A percentile compares a stretch with the other conserved stretches of the same genome.
These are phyloP conservation scores for Octodon degus DNA, from an alignment of 2,113 vertebrate species.

Conservation along the genomic window DNA sequence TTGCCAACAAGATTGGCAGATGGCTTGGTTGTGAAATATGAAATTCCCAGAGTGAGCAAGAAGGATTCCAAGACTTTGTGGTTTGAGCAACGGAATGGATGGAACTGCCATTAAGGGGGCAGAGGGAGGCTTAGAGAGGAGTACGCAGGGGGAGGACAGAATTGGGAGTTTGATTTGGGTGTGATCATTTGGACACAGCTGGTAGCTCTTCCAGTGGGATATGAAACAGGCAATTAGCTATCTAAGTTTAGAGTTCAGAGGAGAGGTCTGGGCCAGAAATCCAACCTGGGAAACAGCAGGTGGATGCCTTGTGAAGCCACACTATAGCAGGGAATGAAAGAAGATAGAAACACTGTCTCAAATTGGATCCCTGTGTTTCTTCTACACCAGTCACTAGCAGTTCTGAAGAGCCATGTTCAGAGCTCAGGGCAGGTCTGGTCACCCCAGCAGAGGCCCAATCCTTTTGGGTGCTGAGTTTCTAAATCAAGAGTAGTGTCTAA, in stretches of 20 bases:
- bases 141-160: neutral
- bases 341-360: neutral
- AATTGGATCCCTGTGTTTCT: neutral
- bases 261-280: neutral
- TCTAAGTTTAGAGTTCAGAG: neutral
- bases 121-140: neutral
- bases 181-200: neutral
- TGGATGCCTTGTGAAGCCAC: neutral
- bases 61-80: neutral
- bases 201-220: neutral
- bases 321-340: neutral
- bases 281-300: neutral
- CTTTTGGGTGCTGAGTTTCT: constrained; percentile 6
- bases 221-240: neutral
- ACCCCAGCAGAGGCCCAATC: neutral
- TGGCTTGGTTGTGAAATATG: neutral
- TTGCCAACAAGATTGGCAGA: constrained; percentile 7
- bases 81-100: neutral
- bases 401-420: neutral
- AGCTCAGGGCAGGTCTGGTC: neutral
- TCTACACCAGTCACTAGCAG: neutral
- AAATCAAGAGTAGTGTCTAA: neutral
- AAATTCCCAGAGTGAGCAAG: constrained; percentile 7
- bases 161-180: neutral
- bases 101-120: neutral